Evolutionary conservation across 2,113 vertebrate species (phyloP), one percentile per base, ranked within the genome.

Genomic region (Dipodomys spectabilis): DNA sequence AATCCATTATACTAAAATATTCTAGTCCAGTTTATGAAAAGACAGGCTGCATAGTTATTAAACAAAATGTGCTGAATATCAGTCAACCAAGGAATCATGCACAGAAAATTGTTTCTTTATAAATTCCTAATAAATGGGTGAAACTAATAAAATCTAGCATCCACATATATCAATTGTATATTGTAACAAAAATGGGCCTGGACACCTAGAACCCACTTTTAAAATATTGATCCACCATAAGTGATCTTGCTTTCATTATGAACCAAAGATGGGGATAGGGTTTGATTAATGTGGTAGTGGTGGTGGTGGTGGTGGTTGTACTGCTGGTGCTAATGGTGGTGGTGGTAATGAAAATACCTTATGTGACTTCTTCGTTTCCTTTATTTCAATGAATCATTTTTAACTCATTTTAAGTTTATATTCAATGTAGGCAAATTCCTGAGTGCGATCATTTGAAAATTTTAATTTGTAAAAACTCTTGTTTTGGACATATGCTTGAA

Each of bases 1-100:
- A 96, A 86, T 7, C 77, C 95, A 95, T 95, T 96, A 91, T 95
- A 93, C 86, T 95, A 94, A 97, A 95, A 84, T 67, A 94, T 94
- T 87, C 88, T 89, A 49, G 88, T 95, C 96, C 96, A 86, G 65
- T 95, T 96, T 94, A 95, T 96, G 87, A 96, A 96, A 97, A 95
- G 88, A 95, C 94, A 97, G 93, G 92, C 86, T 95, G 39, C 80
- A 62, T 96, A 89, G 72, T 5, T 15, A 86, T 77, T 97, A 96
- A 96, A 94, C 92, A 96, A 94, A 81, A 32, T 69, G 72, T 4
- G 82, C 22, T 62, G 18, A 80, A 6, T 94, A 75, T 62, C n/a
- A 92, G 16, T 90, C 19, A 75, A 78, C 35, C 68, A 93, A 90
- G 62, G 86, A 96, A 74, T 49, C 4, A 49, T 88, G 30, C 7